These are phyloP conservation scores for Lordiphosa fenestrarum DNA, from an alignment of 2,888 invertebrate genomes.

Conservation along the genomic window DNA sequence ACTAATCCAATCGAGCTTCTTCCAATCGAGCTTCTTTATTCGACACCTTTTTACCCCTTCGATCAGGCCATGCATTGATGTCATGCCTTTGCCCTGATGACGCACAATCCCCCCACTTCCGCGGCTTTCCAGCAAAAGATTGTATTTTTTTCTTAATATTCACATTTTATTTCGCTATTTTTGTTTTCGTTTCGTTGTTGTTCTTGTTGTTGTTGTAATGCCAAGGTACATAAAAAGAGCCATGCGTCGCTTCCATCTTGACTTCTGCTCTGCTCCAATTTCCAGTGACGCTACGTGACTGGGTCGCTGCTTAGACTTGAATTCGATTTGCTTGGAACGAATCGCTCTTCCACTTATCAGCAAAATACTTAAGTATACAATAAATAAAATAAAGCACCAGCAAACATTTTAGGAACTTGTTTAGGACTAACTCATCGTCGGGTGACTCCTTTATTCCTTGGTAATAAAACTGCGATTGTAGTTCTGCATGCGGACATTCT, in stretches of 20 bases:
- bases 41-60: conserved; percentile 11
- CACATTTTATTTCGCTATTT: conserved; percentile 34
- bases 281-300: not conserved
- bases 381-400: conserved; percentile 28
- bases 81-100: conserved; percentile 14
- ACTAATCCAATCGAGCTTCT: conserved; percentile 4
- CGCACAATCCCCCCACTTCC: conserved; percentile 6
- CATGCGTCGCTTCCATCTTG: conserved; percentile 3
- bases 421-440: conserved; percentile 7
- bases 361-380: conserved; percentile 26
- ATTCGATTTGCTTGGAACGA: conserved; percentile 17
- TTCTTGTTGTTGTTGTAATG: conserved; percentile 15
- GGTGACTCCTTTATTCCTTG: conserved; percentile 25
- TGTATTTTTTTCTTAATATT: not conserved
- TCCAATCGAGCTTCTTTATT: conserved; percentile 16
- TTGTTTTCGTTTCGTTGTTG: conserved; percentile 9
- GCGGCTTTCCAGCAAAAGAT: not conserved
- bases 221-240: conserved; percentile 37
- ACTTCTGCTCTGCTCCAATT: not conserved
- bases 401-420: conserved; percentile 29
- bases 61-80: conserved; percentile 15
- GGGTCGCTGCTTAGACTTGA: not conserved
- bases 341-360: conserved; percentile 2
- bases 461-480: conserved; percentile 65
- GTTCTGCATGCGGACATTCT: conserved; percentile 80